Evolutionary conservation across 2,113 vertebrate species (phyloP).

Genomic region (Progne subis): DNA sequence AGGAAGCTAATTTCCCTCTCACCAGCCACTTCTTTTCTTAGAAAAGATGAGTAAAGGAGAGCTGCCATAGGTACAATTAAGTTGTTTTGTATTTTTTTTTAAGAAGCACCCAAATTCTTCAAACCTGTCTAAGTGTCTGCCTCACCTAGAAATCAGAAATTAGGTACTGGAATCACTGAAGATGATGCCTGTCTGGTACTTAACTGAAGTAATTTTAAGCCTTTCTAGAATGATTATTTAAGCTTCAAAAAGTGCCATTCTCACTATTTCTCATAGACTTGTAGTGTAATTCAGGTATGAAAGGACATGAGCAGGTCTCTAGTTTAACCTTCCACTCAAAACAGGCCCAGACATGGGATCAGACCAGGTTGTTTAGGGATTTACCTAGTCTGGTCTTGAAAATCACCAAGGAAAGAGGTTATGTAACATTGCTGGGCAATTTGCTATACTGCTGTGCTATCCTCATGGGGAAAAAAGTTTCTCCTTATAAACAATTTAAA

Average conservation of each 20-base stretch:
- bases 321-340: not conserved
- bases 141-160: not conserved
- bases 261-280: not conserved
- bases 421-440: not conserved
- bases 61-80: not conserved
- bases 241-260: not conserved
- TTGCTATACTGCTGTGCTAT: not conserved
- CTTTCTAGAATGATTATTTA: not conserved
- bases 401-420: not conserved
- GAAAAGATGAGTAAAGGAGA: not conserved
- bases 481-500: not conserved
- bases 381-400: not conserved
- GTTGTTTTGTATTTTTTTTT: not conserved
- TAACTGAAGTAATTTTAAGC: not conserved
- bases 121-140: not conserved
- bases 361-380: not conserved
- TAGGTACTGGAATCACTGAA: not conserved
- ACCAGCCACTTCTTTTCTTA: not conserved
- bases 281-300: not conserved
- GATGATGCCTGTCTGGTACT: not conserved
- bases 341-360: not conserved
- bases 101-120: not conserved
- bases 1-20: not conserved
- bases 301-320: not conserved
- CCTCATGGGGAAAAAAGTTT: not conserved